Percentiles rank a stretch among this genome's conserved stretches.
These are phyloP conservation scores for Mimumesa dahlbomi DNA, from an alignment of 2,888 invertebrate genomes.

Conservation along the genomic window DNA sequence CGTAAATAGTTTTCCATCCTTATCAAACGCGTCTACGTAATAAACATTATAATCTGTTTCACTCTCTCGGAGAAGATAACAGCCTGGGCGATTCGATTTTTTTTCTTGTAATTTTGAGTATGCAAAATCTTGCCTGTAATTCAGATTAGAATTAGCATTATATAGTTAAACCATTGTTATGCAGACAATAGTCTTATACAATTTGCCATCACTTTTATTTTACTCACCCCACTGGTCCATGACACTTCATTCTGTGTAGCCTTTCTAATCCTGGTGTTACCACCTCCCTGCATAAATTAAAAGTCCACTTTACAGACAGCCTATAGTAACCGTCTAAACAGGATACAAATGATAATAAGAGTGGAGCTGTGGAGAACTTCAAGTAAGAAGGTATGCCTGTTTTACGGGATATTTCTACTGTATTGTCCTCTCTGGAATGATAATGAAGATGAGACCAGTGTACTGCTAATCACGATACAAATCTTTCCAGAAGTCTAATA, in stretches of 20 bases:
- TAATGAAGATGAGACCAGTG: too few species aligned
- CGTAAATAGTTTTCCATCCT: slow-evolving; percentile 80
- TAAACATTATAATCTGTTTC: slow-evolving; percentile 89
- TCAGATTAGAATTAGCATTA: too few species aligned
- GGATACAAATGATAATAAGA: slow-evolving; percentile 90
- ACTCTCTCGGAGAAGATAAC: slow-evolving; percentile 91
- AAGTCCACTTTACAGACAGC: slow-evolving; percentile 92
- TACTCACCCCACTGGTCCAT: slow-evolving; percentile 93
- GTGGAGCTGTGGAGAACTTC: slow-evolving; percentile 85
- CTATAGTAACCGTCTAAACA: slow-evolving; percentile 93
- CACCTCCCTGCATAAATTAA: slow-evolving; percentile 92
- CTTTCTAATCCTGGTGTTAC: slow-evolving; percentile 89
- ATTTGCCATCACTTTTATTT: too few species aligned
- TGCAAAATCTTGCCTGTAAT: slow-evolving; percentile 90
- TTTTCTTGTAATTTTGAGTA: slow-evolving; percentile 92
- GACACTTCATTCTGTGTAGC: slow-evolving; percentile 88
- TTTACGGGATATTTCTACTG: slow-evolving; percentile 88
- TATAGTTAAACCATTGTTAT: too few species aligned
- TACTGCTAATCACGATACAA: too few species aligned
- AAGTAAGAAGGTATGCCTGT: slow-evolving; percentile 90
- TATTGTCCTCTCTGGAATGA: slow-evolving; percentile 83
- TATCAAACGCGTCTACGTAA: slow-evolving; percentile 91
- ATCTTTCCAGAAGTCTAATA: too few species aligned
- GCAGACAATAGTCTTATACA: too few species aligned
- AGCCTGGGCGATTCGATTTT: slow-evolving; percentile 87